phyloP scores from a whole-genome alignment of 2,888 invertebrate genomes.

The Molorchus minor region DNA sequence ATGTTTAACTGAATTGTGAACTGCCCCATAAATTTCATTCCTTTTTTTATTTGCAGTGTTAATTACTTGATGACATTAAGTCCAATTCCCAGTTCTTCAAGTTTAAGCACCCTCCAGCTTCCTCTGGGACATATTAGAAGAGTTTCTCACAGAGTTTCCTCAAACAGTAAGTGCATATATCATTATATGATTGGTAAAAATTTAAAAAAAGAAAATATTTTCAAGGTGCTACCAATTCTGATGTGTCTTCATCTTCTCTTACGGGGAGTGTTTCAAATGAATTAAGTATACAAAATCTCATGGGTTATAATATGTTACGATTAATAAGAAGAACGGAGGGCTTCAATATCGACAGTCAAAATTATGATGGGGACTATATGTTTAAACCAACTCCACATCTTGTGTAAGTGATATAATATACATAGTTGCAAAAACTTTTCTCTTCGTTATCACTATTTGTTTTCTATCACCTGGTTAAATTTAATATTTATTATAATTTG shows the following conservation, averaged over 20 bases:
- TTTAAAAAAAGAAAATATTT: constrained; percentile 11
- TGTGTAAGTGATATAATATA: constrained; percentile 43
- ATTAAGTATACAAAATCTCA: constrained; percentile 78
- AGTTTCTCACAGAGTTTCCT: constrained; percentile 65
- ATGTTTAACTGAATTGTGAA: constrained; percentile 17
- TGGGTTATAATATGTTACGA: constrained; percentile 79
- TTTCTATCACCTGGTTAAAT: too few species aligned
- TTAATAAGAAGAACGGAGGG: constrained; percentile 65
- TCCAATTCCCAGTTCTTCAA: constrained; percentile 87
- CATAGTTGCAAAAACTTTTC: too few species aligned
- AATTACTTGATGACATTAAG: constrained; percentile 78
- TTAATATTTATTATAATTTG: too few species aligned
- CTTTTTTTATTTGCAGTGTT: constrained; percentile 65
- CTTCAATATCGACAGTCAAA: constrained; percentile 39
- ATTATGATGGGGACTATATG: constrained; percentile 42
- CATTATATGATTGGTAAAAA: not conserved
- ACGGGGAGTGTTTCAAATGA: constrained; percentile 64
- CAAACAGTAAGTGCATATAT: constrained; percentile 64
- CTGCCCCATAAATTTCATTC: not conserved
- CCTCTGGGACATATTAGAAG: constrained; percentile 62
- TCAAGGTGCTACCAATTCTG: constrained; percentile 65
- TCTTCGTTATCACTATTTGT: too few species aligned
- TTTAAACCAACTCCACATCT: constrained; percentile 42
- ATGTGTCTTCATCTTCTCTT: constrained; percentile 65
- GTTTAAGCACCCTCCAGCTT: constrained; percentile 64